These are phyloP conservation scores for Atherinosoma microstoma DNA, from an alignment of 2,797 vertebrate species.

Conservation along the genomic window DNA sequence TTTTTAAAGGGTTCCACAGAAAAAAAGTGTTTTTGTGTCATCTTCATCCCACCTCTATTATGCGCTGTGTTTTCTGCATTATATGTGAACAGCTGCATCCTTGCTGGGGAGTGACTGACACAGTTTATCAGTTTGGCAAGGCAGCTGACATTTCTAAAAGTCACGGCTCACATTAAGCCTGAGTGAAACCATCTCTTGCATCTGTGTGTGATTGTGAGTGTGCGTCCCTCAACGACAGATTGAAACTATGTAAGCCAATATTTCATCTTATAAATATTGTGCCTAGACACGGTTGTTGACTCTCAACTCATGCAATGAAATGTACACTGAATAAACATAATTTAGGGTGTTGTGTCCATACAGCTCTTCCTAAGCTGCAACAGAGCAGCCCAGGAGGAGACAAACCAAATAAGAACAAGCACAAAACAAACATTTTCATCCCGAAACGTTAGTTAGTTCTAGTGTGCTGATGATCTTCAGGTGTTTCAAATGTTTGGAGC, in stretches of 20 bases:
- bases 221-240: neutral
- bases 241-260: slow-evolving; percentile 4
- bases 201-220: slow-evolving; percentile 16
- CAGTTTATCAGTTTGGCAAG: slow-evolving; percentile 60
- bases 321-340: slow-evolving; percentile 22
- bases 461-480: slow-evolving; percentile 22
- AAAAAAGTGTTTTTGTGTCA: slow-evolving; percentile 47
- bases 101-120: slow-evolving; percentile 66
- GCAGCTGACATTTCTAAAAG: slow-evolving; percentile 75
- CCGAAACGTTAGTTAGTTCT: slow-evolving; percentile 15
- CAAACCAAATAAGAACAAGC: slow-evolving; percentile 14
- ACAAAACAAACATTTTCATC: slow-evolving; percentile 23
- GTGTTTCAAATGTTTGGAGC: slow-evolving; percentile 36
- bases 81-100: slow-evolving; percentile 53
- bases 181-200: slow-evolving; percentile 23
- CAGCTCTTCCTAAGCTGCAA: neutral
- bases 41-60: slow-evolving; percentile 44
- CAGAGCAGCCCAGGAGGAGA: neutral
- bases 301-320: slow-evolving; percentile 20
- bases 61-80: slow-evolving; percentile 57
- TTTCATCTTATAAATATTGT: slow-evolving; percentile 3
- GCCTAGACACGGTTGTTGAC: slow-evolving; percentile 2
- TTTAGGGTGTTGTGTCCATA: slow-evolving; percentile 26
- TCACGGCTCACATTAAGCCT: slow-evolving; percentile 58
- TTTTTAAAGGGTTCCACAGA: slow-evolving; percentile 44